These are phyloP conservation scores for Platyrinchus mystaceus DNA, from an alignment of 2,797 vertebrate genomes.

Conservation along the genomic window DNA sequence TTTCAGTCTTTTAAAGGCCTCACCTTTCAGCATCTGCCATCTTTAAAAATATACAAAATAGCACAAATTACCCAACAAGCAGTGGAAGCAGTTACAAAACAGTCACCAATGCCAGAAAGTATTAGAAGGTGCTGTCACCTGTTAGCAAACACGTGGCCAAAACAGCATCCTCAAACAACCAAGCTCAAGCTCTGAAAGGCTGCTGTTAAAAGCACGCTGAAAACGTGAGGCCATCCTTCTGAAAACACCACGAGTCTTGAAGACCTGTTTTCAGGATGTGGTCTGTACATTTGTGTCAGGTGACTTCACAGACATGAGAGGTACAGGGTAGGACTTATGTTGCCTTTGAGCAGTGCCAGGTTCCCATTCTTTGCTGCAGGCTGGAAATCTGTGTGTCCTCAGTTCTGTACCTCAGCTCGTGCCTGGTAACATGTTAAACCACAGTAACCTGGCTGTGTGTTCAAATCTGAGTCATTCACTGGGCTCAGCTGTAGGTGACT, in stretches of 20 bases:
- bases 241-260: not conserved
- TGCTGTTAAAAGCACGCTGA: not conserved
- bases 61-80: not conserved
- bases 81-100: not conserved
- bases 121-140: not conserved
- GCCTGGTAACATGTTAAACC: not conserved
- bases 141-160: not conserved
- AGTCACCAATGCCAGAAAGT: not conserved
- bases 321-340: not conserved
- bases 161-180: not conserved
- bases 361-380: fast-evolving
- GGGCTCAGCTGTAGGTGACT: not conserved
- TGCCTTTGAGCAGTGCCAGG: not conserved
- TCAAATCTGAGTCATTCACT: not conserved
- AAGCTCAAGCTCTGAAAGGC: not conserved
- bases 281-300: not conserved
- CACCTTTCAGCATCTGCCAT: not conserved
- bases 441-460: not conserved
- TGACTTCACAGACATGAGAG: not conserved
- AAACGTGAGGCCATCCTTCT: not conserved
- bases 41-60: not conserved
- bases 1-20: not conserved
- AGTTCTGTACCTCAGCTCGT: not conserved
- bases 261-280: not conserved
- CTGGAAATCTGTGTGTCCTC: fast-evolving